phyloP scores from a whole-genome alignment of 2,113 vertebrate species.

The Rhea americana region DNA sequence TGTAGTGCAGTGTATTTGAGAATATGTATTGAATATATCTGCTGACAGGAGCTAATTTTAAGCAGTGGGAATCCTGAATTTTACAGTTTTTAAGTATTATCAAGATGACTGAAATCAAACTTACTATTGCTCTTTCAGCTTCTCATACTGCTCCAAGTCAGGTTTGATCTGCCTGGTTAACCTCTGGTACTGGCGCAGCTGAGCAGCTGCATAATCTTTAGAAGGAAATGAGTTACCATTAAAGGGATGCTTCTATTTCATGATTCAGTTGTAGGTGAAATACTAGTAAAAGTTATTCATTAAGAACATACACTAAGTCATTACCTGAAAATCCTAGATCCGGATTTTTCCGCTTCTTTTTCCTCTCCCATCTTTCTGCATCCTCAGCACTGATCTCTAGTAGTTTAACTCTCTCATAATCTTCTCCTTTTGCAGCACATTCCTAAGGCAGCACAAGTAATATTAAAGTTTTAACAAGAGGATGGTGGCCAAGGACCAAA shows the following conservation, averaged over 20 bases:
- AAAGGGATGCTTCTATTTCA: accelerated
- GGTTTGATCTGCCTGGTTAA: slow-evolving; percentile 94
- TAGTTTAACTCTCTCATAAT: slow-evolving; percentile 91
- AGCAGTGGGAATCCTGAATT: neutral
- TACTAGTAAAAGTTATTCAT: accelerated
- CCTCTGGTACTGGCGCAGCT: slow-evolving; percentile 93
- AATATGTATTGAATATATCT: accelerated
- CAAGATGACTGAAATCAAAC: neutral
- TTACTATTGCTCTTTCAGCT: slow-evolving; percentile 86
- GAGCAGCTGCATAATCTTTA: slow-evolving; percentile 93
- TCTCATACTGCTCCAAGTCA: slow-evolving; percentile 89
- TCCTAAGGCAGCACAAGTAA: slow-evolving; percentile 74
- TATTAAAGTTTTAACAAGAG: accelerated
- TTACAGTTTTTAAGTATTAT: accelerated
- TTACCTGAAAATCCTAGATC: slow-evolving; percentile 95
- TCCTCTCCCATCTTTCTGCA: slow-evolving; percentile 93
- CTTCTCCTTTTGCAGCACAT: slow-evolving; percentile 86
- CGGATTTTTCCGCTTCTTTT: slow-evolving; percentile 92
- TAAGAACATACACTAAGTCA: accelerated
- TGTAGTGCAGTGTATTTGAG: accelerated
- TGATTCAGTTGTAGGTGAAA: accelerated
- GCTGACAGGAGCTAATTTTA: neutral
- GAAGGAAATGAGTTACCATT: accelerated
- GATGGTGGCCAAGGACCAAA: accelerated
- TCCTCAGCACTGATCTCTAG: slow-evolving; percentile 94